A percentile compares a stretch with the other conserved stretches of the same genome.
Evolutionary conservation across 2,888 invertebrate species (phyloP).

Genomic region (Cryptus viduatorius): DNA sequence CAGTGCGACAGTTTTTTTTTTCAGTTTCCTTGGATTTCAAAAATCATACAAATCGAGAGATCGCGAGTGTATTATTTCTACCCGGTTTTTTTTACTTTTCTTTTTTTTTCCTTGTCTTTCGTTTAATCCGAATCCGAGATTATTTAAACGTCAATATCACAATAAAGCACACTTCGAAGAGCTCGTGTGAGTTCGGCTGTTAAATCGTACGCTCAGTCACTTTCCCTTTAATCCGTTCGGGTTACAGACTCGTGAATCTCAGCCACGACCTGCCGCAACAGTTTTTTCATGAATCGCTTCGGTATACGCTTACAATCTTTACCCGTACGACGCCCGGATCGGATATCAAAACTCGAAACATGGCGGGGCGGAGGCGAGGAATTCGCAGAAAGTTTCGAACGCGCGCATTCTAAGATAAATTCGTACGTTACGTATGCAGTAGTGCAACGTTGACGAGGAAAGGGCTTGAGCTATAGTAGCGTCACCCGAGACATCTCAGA

Average conservation of each 20-base stretch:
- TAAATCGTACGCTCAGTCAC: neutral
- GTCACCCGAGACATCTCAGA: conserved; percentile 85
- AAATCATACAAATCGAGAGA: conserved; percentile 1
- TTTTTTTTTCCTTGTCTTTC: conserved; percentile 9
- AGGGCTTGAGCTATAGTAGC: conserved; percentile 31
- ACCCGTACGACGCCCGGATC: neutral
- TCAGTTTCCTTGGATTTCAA: neutral
- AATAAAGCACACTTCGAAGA: conserved; percentile 39
- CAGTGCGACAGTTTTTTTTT: conserved; percentile 30
- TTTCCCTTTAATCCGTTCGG: neutral
- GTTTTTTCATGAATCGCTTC: neutral
- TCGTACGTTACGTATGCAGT: conserved; percentile 45
- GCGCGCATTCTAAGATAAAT: conserved; percentile 26
- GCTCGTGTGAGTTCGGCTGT: neutral
- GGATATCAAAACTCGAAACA: conserved; percentile 8
- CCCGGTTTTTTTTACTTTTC: neutral
- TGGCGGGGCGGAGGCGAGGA: conserved; percentile 19
- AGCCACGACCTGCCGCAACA: neutral
- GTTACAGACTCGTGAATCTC: neutral
- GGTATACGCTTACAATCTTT: neutral
- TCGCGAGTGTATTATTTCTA: conserved; percentile 1
- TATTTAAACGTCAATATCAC: conserved; percentile 54
- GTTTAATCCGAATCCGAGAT: conserved; percentile 22
- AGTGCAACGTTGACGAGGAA: conserved; percentile 24
- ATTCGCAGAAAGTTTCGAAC: conserved; percentile 30